phyloP scores from a whole-genome alignment of 2,797 vertebrate species.

The Hippoglossus hippoglossus region DNA sequence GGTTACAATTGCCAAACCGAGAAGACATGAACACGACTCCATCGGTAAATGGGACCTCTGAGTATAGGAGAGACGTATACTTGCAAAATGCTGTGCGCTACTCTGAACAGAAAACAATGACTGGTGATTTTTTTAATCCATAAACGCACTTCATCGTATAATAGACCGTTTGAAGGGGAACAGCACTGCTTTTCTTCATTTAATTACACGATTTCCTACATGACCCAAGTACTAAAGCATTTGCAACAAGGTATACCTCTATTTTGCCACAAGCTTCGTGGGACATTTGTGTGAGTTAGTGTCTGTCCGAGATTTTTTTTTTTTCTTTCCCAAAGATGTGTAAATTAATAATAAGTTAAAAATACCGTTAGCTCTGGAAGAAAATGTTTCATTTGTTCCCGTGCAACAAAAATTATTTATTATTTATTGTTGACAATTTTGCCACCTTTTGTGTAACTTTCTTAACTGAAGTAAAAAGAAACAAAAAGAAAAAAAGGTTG shows the following conservation, averaged over 20 bases:
- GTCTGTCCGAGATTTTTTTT: conserved; percentile 86
- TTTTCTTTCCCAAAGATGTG: conserved; percentile 93
- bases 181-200: conserved; percentile 80
- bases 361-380: conserved; percentile 85
- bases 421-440: conserved; percentile 99
- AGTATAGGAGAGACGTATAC: conserved; percentile 77
- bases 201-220: conserved; percentile 85
- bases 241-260: conserved; percentile 99
- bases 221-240: conserved; percentile 90
- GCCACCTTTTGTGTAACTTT: conserved; percentile 98
- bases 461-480: conserved; percentile 92
- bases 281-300: conserved; percentile 91
- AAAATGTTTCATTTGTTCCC: conserved; percentile 91
- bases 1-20: conserved; percentile 89
- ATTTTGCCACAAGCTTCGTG: conserved; percentile 93
- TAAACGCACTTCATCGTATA: conserved; percentile 56
- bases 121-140: conserved; percentile 76
- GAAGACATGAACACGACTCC: conserved; percentile 59
- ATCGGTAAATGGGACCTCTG: conserved; percentile 74
- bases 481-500: conserved; percentile 79
- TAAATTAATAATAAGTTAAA: conserved; percentile 91
- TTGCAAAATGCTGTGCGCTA: conserved; percentile 81
- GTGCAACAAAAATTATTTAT: conserved; percentile 96
- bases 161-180: conserved; percentile 76
- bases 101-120: conserved; percentile 81